Evolutionary conservation across 2,113 vertebrate genomes (phyloP), one percentile per base, ranked within the genome.

Genomic region (Cathartes aura): DNA sequence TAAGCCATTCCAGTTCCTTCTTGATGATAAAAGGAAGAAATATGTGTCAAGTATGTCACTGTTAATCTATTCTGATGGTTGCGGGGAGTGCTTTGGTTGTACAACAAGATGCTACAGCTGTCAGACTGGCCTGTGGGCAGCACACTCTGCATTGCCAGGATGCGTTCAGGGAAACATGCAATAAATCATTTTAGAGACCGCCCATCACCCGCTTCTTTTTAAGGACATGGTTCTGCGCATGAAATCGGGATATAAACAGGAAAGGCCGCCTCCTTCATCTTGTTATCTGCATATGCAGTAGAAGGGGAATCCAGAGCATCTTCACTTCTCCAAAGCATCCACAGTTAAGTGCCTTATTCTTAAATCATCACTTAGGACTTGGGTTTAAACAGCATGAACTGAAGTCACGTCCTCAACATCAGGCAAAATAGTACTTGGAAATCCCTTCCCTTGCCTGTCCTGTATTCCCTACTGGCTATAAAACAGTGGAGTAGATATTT

Each of bases 11-110:
- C 22, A 66, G 36, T 23, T 89, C 59, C 45, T 92, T 74, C 50
- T 60, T 73, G 72, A 76, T 84, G 90, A 72, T 34, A 87, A 96
- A 90, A 72, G 42, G 36, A 90, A 83, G 24, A 89, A 92, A 64
- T 47, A 13, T 0, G 7, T 48, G 48, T 62, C 64, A 89, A 62
- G 22, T 4, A 10, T n/a, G 36, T 64, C 53, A 50, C 56, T 58
- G 40, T 70, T 95, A 66, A 83, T 96, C 71, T 30, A 2, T 81
- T 81, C 40, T 87, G 50, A 78, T 76, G 40, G 40, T 12, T 64
- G 40, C 36, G 36, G 43, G 22, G n/a, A 56, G 11, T 60, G 78
- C 36, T 88, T 53, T 80, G 29, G 40, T 75, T 86, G 53, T 58
- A 59, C 36, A 45, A 23, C 8, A 90, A 70, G 87, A 66, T 40